Evolutionary conservation across 2,888 invertebrate species (phyloP).

Genomic region (Mythimna ferrago): DNA sequence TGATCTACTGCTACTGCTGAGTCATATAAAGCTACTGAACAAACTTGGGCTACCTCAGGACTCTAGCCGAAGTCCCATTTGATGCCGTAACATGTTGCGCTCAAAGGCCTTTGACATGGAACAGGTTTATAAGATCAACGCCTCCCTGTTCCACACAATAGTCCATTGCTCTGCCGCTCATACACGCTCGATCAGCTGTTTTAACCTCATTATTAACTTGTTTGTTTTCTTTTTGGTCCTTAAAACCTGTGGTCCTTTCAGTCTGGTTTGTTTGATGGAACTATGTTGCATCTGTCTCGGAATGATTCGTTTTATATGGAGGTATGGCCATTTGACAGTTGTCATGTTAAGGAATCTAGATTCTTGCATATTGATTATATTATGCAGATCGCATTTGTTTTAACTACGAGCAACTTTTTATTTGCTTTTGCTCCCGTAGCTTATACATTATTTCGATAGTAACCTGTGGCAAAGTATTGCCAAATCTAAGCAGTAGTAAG

Average conservation of each 20-base stretch:
- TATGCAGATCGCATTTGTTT: not conserved
- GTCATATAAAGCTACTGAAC: not conserved
- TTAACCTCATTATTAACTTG: slow-evolving; percentile 11
- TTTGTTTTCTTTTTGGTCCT: slow-evolving; percentile 39
- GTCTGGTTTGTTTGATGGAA: slow-evolving; percentile 24
- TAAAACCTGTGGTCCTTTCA: slow-evolving; percentile 11
- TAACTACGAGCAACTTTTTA: not conserved
- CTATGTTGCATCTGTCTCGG: slow-evolving; percentile 23
- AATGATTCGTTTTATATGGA: not conserved
- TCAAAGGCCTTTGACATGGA: slow-evolving; percentile 45
- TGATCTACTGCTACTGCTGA: slow-evolving; percentile 6
- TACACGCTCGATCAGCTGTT: slow-evolving; percentile 45
- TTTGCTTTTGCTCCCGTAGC: not conserved
- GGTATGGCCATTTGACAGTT: not conserved
- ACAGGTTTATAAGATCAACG: slow-evolving; percentile 50
- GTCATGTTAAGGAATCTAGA: not conserved
- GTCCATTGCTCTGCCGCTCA: slow-evolving; percentile 44
- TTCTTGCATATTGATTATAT: not conserved
- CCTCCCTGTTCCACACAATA: slow-evolving; percentile 49
- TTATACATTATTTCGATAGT: not conserved
- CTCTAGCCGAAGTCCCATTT: slow-evolving; percentile 19
- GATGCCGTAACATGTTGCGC: slow-evolving; percentile 43
- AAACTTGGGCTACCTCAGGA: slow-evolving; percentile 17
- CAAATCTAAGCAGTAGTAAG: too few relatives aligned
- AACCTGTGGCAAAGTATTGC: not conserved